Evolutionary conservation across 1,140 invertebrate genomes (phyloP).

Genomic region (Zaprionus capensis): DNA sequence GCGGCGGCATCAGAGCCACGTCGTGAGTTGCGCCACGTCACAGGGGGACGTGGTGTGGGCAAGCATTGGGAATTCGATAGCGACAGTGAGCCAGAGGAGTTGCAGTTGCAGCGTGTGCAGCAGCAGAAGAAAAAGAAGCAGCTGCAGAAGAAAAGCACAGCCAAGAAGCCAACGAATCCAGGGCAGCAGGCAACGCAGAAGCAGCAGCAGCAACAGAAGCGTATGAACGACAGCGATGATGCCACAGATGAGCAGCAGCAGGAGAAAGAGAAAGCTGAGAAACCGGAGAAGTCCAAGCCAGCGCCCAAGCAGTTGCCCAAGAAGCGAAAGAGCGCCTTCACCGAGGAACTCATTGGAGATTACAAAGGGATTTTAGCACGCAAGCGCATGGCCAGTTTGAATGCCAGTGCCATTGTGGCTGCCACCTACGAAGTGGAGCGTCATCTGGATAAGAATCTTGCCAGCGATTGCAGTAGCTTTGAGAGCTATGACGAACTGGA

Average conservation of each 20-base stretch:
- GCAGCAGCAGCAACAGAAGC: constrained; percentile 28
- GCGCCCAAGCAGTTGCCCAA: constrained; percentile 73
- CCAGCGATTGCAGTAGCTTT: constrained; percentile 85
- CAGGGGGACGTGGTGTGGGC: constrained; percentile 90
- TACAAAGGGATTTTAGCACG: constrained; percentile 94
- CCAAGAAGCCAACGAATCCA: constrained; percentile 37
- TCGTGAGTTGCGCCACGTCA: constrained; percentile 88
- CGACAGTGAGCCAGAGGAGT: constrained; percentile 84
- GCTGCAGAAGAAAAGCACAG: constrained; percentile 59
- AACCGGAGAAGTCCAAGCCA: constrained; percentile 47
- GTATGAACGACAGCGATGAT: constrained; percentile 50
- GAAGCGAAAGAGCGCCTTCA: constrained; percentile 86
- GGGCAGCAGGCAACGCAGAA: neutral
- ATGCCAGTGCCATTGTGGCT: constrained; percentile 95
- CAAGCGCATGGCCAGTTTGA: constrained; percentile 96
- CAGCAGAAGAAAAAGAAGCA: constrained; percentile 60
- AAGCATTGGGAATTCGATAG: constrained; percentile 92
- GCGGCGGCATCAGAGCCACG: constrained; percentile 78
- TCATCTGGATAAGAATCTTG: constrained; percentile 79
- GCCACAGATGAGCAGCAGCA: constrained; percentile 16
- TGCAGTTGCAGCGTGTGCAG: constrained; percentile 60
- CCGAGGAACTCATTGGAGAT: constrained; percentile 90
- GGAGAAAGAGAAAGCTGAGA: constrained; percentile 33
- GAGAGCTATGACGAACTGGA: constrained; percentile 83
- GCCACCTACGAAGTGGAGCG: constrained; percentile 93